Evolutionary conservation across 2,888 invertebrate genomes (phyloP), one percentile per base, ranked within the genome.

Genomic region (Tridacna crocea): DNA sequence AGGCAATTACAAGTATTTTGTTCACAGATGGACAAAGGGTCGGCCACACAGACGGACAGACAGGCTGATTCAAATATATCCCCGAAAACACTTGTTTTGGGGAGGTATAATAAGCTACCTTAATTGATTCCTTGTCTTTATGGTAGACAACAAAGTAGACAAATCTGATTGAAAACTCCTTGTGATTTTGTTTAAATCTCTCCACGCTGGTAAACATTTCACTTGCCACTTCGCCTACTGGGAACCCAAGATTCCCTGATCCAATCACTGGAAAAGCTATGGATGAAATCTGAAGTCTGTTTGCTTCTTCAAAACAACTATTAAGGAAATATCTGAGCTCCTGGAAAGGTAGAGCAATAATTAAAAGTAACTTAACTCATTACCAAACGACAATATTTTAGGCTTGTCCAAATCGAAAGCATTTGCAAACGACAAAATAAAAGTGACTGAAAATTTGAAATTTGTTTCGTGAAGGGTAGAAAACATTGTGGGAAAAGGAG

Each of bases 221-320:
- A 19, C 72, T 15, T 22, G 75, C 75, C 19, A 84, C 83, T 17
- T 78, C 4, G 15, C 75, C 68, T 10, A 66, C 61, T 55, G 83
- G 83, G 55, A 78, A 84, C n/a, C 70, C 60, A 17, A 84, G 60
- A 24, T 73, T 75, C 47, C 83, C 83, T 19, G 83, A 77, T 8
- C 83, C 83, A 15, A 84, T 65, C 10, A 75, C 83, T 8, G 83
- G 83, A 19, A 84, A 80, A 36, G 83, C 83, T 26, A 84, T 84
- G 17, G 80, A 61, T 24, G 63, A 24, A 12, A 60, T 55, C n/a
- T 70, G 15, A 6, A 63, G 46, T 8, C 73, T 15, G 0, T 65
- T 58, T 15, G 83, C 77, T 51, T 36, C 12, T 19, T 61, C 27
- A 2, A 82, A 36, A 47, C 81, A 82, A 11, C 6, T 55, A n/a